Evolutionary conservation across 1,140 invertebrate species (phyloP).

Genomic region (Macrobrachium rosenbergii): DNA sequence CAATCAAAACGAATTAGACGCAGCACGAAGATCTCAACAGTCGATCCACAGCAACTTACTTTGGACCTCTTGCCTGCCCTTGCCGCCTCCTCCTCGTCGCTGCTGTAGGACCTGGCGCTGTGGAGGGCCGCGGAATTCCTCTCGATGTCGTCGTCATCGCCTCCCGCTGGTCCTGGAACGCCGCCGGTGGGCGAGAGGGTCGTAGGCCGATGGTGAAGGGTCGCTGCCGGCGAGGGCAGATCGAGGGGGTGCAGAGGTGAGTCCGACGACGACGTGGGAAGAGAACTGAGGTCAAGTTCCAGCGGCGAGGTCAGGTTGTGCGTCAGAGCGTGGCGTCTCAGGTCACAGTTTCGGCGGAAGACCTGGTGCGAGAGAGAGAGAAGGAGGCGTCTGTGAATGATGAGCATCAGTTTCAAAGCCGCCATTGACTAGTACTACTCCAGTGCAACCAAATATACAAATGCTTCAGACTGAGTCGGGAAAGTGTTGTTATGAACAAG

Average conservation of each 20-base stretch:
- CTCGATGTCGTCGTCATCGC: slow-evolving; percentile 14
- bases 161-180: neutral
- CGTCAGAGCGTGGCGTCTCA: slow-evolving; percentile 85
- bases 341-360: slow-evolving; percentile 76
- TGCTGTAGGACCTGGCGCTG: slow-evolving; percentile 36
- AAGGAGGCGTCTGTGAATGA: neutral
- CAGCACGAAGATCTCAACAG: neutral
- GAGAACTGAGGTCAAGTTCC: slow-evolving; percentile 72
- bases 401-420: too few relatives aligned
- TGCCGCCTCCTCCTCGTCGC: slow-evolving; percentile 48
- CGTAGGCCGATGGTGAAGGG: slow-evolving; percentile 3
- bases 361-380: slow-evolving; percentile 71
- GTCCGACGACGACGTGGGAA: slow-evolving; percentile 75
- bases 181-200: neutral
- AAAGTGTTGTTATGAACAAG: too few relatives aligned
- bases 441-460: neutral
- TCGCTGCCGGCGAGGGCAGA: slow-evolving; percentile 68
- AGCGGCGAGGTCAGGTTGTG: slow-evolving; percentile 75
- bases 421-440: neutral
- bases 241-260: slow-evolving; percentile 75
- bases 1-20: too few relatives aligned
- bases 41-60: neutral
- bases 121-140: neutral
- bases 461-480: too few relatives aligned
- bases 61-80: slow-evolving; percentile 46